Base-by-base conservation (phyloP, 2,888 invertebrate species). In the Ochropleura plecta region DNA sequence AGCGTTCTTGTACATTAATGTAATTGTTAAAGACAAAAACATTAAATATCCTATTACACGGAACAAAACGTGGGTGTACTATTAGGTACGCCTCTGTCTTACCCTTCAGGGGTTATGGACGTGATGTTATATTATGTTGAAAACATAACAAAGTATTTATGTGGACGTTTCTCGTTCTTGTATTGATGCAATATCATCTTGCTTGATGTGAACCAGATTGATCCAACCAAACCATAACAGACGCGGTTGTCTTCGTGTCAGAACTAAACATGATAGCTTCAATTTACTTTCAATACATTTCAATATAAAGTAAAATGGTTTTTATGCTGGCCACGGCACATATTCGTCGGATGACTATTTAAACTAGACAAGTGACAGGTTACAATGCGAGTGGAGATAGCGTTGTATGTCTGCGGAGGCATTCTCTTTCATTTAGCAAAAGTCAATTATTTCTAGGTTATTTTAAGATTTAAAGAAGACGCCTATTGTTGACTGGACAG, bases 401-500 rank as follows among this genome's bases (percentile, higher is more conserved):
- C 6, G n/a, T 76, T 80, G 66, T 79, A 65, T 70, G 78, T 78
- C 40, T 60, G 40, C 59, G 60, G 67, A 20, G 67, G 72, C 66
- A 51, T 69, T 73, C 44, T 78, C 84, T 86, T 81, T 62, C 57
- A 65, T 86, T 72, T 86, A 79, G 75, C 73, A 81, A 76, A 83
- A 85, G 67, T 81, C 74, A 84, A 86, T 88, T 83, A 87, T 88
- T 90, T 91, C 87, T 90, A 89, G 87, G 82, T 86, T 90, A 89
- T 88, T 92, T 91, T 85, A 30, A 30, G 78, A 87, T 89, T 82
- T 84, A 87, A 84, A 82, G 86, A 82, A 81, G 86, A 87, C 81
- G 82, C 86, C 88, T 88, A 88, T 84, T 83, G 86, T 79, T 88
- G 86, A 76, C 86, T 76, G 76, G 70, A 95, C 94, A 92, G 93